These are phyloP conservation scores for Halcyon smyrnensis DNA, from an alignment of 2,797 vertebrate genomes.

Conservation along the genomic window DNA sequence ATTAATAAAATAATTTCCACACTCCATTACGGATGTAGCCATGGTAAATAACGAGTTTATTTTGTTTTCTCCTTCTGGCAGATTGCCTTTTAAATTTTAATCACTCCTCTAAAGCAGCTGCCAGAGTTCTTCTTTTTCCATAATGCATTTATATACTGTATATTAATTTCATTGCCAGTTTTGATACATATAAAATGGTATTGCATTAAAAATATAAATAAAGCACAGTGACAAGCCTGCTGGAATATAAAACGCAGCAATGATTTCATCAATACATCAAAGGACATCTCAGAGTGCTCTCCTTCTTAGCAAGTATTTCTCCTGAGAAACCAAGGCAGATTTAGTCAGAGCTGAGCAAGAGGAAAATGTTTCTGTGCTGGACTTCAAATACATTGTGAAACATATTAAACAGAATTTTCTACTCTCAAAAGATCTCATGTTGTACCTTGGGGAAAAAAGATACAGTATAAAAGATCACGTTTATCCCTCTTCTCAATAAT, in stretches of 20 bases:
- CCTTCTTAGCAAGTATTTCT: neutral
- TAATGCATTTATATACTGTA: constrained; percentile 6
- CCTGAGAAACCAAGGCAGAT: neutral
- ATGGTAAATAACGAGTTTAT: constrained; percentile 69
- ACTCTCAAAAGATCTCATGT: neutral
- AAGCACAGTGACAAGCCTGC: neutral
- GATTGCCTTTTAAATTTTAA: constrained; percentile 70
- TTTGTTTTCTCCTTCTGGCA: constrained; percentile 60
- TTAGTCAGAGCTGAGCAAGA: neutral
- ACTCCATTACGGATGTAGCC: constrained; percentile 52
- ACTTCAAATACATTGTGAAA: neutral
- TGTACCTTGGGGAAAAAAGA: neutral
- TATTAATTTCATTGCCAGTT: constrained; percentile 51
- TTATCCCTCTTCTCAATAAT: neutral
- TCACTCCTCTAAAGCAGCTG: constrained; percentile 58
- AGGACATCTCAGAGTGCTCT: neutral
- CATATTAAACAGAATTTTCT: neutral
- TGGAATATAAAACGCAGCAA: neutral
- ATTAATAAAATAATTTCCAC: constrained; percentile 64
- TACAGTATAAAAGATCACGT: neutral
- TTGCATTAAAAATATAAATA: constrained; percentile 47
- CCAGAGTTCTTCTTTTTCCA: neutral
- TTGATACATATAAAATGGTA: constrained; percentile 21
- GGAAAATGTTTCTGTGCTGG: neutral
- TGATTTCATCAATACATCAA: constrained; percentile 8